phyloP scores from a whole-genome alignment of 1,140 invertebrate genomes.

The Grapholita molesta region DNA sequence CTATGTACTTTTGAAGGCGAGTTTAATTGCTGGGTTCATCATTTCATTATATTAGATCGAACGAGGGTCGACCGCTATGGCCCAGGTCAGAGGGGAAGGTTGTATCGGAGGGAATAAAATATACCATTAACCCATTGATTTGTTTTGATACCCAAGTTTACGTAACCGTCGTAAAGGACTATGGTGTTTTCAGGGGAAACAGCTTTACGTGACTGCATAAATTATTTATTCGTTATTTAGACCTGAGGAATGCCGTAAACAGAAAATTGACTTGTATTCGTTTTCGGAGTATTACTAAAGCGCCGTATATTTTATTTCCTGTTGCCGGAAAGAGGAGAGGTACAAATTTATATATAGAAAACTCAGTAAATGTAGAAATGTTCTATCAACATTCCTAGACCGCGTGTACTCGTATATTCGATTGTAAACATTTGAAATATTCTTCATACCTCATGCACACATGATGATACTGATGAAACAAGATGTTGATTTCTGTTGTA shows the following conservation, averaged over 20 bases:
- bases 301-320: not conserved
- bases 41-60: conserved; percentile 13
- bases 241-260: not conserved
- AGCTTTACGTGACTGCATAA: not conserved
- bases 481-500: too few relatives aligned
- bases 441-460: too few relatives aligned
- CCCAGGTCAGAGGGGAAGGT: not conserved
- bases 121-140: not conserved
- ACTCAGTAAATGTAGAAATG: not conserved
- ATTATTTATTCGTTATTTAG: not conserved
- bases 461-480: too few relatives aligned
- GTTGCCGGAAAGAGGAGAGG: not conserved
- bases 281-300: not conserved
- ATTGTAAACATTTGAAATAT: too few relatives aligned
- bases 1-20: not conserved
- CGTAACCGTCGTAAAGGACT: not conserved
- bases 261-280: not conserved
- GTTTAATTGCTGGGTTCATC: conserved; percentile 11
- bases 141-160: conserved; percentile 3
- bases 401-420: not conserved
- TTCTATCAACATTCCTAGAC: not conserved
- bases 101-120: not conserved
- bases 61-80: not conserved
- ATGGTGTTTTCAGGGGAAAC: not conserved
- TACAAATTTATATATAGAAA: not conserved